Conservation (phyloP, 2,113 vertebrate genomes). For the Epinephelus fuscoguttatus region DNA sequence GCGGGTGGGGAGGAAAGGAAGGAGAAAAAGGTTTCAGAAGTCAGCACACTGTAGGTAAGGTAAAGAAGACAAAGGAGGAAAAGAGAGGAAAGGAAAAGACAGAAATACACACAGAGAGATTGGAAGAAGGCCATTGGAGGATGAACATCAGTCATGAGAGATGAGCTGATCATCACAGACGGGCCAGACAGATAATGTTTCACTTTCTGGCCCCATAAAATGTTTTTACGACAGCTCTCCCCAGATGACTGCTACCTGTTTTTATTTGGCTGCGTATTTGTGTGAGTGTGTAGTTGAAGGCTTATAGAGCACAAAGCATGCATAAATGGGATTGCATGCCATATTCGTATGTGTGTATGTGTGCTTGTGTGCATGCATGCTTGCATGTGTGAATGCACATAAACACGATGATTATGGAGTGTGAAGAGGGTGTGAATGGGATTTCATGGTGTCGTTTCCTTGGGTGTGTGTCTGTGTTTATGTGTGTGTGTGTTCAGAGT, state of each 20-base stretch:
- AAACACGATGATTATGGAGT: conserved; percentile 45
- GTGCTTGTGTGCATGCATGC: conserved; percentile 5
- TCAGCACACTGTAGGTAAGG: not conserved
- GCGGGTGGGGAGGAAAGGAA: not conserved
- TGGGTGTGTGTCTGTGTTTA: not conserved
- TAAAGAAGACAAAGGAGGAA: not conserved
- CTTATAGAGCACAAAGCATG: conserved; percentile 30
- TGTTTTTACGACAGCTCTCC: conserved; percentile 66
- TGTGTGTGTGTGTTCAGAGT: conserved; percentile 13
- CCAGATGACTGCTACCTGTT: conserved; percentile 62
- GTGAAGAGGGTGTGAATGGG: conserved; percentile 46
- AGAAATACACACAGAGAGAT: not conserved
- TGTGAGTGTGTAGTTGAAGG: conserved; percentile 26
- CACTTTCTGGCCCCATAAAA: conserved; percentile 73
- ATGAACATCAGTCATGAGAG: conserved; percentile 62
- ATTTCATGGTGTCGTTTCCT: conserved; percentile 39
- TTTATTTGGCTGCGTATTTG: conserved; percentile 66
- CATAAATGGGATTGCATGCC: conserved; percentile 16
- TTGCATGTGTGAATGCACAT: conserved; percentile 39
- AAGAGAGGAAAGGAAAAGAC: not conserved
- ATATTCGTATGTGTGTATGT: not conserved
- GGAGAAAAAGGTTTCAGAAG: conserved; percentile 10
- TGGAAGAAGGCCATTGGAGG: conserved; percentile 33
- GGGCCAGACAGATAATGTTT: conserved; percentile 72
- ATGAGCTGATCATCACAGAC: conserved; percentile 63